A percentile compares a stretch with the other conserved stretches of the same genome.
Conservation (phyloP, 2,797 vertebrate species). For the Enteromius trimaculatus region DNA sequence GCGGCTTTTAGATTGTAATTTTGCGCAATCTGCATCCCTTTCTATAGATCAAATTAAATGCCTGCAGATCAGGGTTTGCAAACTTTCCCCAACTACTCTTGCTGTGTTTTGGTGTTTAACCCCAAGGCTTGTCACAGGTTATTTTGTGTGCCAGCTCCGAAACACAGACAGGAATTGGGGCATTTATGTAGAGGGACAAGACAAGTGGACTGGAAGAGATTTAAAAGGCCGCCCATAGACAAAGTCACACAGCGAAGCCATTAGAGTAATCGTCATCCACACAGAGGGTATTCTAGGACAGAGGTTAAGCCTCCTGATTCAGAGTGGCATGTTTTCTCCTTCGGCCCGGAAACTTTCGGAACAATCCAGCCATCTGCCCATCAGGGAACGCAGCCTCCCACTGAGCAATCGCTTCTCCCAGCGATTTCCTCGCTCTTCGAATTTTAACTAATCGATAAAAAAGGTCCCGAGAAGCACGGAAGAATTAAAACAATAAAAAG, state of each 20-base stretch:
- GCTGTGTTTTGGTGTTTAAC: constrained; percentile 37
- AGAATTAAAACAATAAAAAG: not conserved
- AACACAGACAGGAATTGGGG: constrained; percentile 34
- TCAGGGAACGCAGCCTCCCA: constrained; percentile 26
- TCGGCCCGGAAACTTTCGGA: constrained; percentile 58
- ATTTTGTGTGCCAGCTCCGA: constrained; percentile 20
- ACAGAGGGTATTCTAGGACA: constrained; percentile 54
- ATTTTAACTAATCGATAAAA: not conserved
- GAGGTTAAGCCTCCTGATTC: constrained; percentile 62
- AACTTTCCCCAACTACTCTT: not conserved
- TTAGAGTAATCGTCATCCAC: constrained; percentile 43
- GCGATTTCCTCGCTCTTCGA: not conserved
- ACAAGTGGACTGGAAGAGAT: constrained; percentile 59
- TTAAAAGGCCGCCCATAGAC: constrained; percentile 48
- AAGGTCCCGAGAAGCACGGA: not conserved
- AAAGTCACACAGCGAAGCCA: constrained; percentile 50
- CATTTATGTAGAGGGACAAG: constrained; percentile 45
- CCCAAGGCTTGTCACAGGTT: constrained; percentile 22
- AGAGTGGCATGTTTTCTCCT: constrained; percentile 66
- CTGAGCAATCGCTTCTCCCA: constrained; percentile 1
- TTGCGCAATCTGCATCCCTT: not conserved
- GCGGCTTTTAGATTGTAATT: not conserved
- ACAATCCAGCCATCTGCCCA: constrained; percentile 63
- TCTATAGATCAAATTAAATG: not conserved
- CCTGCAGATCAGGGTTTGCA: not conserved